Percentiles rank a stretch among this genome's conserved stretches.
Conservation (phyloP, 2,888 invertebrate species). For the Polyommatus iphigenia region DNA sequence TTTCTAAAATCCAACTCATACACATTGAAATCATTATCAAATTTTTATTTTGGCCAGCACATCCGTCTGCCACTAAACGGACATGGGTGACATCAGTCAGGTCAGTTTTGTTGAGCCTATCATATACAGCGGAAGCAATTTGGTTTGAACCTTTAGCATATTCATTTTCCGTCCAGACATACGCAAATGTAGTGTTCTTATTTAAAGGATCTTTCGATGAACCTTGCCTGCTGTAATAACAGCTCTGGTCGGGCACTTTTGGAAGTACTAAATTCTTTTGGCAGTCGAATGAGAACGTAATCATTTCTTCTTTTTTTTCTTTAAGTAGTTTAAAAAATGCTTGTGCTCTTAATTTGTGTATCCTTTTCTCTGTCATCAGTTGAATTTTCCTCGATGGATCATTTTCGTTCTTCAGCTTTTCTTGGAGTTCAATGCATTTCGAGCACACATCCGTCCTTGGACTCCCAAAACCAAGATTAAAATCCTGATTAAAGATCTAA, state of each 20-base stretch:
- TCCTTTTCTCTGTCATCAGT: constrained; percentile 16
- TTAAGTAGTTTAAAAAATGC: constrained; percentile 27
- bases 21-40: constrained; percentile 15
- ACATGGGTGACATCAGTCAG: constrained; percentile 15
- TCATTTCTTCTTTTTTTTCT: constrained; percentile 5
- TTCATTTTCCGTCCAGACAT: constrained; percentile 17
- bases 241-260: constrained; percentile 22
- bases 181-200: constrained; percentile 17
- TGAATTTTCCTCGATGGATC: constrained; percentile 6
- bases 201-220: background rate
- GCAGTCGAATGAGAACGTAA: constrained; percentile 18
- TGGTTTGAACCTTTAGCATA: constrained; percentile 23
- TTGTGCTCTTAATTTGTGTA: constrained; percentile 15
- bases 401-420: constrained; percentile 20
- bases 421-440: constrained; percentile 13
- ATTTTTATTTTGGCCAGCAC: constrained; percentile 28
- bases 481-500: constrained; percentile 18
- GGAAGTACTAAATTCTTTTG: constrained; percentile 18
- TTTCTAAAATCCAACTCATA: constrained; percentile 17
- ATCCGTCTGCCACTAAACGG: constrained; percentile 25
- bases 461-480: constrained; percentile 24
- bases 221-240: too few species aligned
- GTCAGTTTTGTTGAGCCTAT: constrained; percentile 19
- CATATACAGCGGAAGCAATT: constrained; percentile 23
- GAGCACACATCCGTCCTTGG: constrained; percentile 22